A percentile compares a stretch with the other conserved stretches of the same genome.
These are phyloP conservation scores for Alloscopus bannaensis DNA, from an alignment of 2,888 invertebrate species.

Conservation along the genomic window DNA sequence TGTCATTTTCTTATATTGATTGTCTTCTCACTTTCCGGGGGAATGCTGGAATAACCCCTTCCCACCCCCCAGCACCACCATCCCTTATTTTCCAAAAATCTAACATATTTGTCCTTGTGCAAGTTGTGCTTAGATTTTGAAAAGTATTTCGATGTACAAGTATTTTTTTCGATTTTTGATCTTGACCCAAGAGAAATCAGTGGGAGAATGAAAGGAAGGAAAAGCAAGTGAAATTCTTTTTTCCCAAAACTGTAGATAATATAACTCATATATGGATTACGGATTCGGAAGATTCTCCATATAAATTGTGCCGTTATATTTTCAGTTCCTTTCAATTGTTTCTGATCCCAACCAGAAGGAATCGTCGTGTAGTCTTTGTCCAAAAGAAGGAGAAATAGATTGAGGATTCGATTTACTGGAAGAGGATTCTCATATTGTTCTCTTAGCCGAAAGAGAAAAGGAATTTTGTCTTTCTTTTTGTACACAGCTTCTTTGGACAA, in stretches of 20 bases:
- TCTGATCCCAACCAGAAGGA: background rate
- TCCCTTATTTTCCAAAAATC: too few species aligned
- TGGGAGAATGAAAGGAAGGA: constrained; percentile 16
- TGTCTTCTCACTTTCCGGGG: too few species aligned
- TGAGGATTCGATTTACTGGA: constrained; percentile 71
- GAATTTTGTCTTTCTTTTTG: too few species aligned
- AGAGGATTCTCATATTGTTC: constrained; percentile 68
- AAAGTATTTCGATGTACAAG: too few species aligned
- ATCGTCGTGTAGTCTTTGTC: constrained; percentile 13
- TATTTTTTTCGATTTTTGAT: constrained; percentile 52
- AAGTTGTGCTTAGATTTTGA: too few species aligned
- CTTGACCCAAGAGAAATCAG: constrained; percentile 65
- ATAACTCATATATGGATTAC: background rate
- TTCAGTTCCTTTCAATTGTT: too few species aligned
- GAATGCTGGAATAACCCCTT: too few species aligned
- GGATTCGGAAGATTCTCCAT: background rate
- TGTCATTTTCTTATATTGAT: too few species aligned
- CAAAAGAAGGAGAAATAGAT: constrained; percentile 52
- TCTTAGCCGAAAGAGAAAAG: constrained; percentile 40
- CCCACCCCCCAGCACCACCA: too few species aligned
- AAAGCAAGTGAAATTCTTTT: background rate
- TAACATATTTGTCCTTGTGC: too few species aligned
- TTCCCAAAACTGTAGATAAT: constrained; percentile 3
- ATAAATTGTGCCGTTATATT: too few species aligned
- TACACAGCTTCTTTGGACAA: constrained; percentile 70